Percentiles rank a stretch among this genome's conserved stretches.
These are phyloP conservation scores for Muscina levida DNA, from an alignment of 2,888 invertebrate species.

Conservation along the genomic window DNA sequence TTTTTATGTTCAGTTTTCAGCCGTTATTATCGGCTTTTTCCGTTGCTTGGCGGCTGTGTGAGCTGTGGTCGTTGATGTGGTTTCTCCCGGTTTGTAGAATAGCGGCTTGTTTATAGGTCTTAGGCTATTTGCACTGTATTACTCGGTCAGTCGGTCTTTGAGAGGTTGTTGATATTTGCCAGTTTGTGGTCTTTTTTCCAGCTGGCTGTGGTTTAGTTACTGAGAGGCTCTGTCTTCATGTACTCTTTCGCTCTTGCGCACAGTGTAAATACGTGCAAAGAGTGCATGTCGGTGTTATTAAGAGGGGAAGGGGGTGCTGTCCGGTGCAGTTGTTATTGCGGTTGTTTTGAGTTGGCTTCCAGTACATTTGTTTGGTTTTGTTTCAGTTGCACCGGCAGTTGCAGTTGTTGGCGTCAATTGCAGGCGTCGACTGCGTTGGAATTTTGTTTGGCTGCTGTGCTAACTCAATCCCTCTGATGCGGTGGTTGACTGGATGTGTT, in stretches of 20 bases:
- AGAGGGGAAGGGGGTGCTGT: constrained; percentile 1
- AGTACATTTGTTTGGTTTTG: constrained; percentile 48
- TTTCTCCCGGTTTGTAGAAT: constrained; percentile 56
- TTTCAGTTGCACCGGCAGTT: constrained; percentile 70
- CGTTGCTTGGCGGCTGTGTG: constrained; percentile 41
- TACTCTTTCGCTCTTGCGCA: constrained; percentile 26
- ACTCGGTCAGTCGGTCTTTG: constrained; percentile 81
- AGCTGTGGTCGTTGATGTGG: constrained; percentile 53
- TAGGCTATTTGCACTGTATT: constrained; percentile 78
- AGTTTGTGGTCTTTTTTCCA: constrained; percentile 59
- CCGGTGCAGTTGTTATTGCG: constrained; percentile 18
- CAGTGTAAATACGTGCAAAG: constrained; percentile 5
- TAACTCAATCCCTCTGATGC: constrained; percentile 45
- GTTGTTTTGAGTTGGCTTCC: constrained; percentile 37
- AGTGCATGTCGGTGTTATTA: constrained; percentile 30
- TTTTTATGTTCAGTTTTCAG: constrained; percentile 30
- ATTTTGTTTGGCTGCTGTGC: constrained; percentile 49
- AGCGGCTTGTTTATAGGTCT: constrained; percentile 45
- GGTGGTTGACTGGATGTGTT: constrained; percentile 57
- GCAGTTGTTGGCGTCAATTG: constrained; percentile 62
- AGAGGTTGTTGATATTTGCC: constrained; percentile 80
- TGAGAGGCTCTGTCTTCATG: constrained; percentile 45
- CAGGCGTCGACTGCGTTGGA: constrained; percentile 64
- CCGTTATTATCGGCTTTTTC: constrained; percentile 66
- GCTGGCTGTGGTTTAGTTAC: constrained; percentile 47